These are phyloP conservation scores for Acanthopagrus latus DNA, from an alignment of 2,797 vertebrate species.

Conservation along the genomic window DNA sequence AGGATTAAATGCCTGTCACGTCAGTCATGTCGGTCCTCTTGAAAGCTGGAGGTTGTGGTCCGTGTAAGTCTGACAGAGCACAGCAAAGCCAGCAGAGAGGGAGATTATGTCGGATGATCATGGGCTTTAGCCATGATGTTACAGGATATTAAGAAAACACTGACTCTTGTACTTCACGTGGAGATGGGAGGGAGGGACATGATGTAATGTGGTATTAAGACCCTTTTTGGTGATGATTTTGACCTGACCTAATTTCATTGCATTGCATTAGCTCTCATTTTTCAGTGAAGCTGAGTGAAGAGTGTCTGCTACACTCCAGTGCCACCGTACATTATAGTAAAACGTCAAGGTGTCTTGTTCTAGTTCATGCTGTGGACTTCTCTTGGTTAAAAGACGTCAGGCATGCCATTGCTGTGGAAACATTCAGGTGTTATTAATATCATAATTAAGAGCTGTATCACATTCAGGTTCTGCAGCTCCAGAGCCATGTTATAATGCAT, in stretches of 20 bases:
- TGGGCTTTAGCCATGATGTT: conserved; percentile 19
- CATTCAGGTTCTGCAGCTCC: not conserved
- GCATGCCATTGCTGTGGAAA: not conserved
- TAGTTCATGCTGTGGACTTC: not conserved
- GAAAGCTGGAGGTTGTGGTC: conserved; percentile 14
- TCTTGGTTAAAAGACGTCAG: not conserved
- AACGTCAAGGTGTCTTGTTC: not conserved
- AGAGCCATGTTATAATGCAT: not conserved
- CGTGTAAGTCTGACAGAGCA: conserved; percentile 32
- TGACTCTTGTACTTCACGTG: not conserved
- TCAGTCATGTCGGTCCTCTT: conserved; percentile 14
- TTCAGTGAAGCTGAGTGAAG: not conserved
- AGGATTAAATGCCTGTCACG: conserved; percentile 51
- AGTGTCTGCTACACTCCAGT: not conserved
- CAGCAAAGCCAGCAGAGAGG: conserved; percentile 11
- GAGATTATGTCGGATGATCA: conserved; percentile 40
- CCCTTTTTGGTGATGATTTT: conserved; percentile 32
- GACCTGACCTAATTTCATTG: conserved; percentile 44
- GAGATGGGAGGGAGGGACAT: not conserved
- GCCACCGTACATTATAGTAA: not conserved
- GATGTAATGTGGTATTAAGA: conserved; percentile 47
- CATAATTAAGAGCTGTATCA: no score
- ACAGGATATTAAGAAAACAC: conserved; percentile 9
- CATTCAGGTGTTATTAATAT: not conserved
- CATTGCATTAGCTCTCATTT: conserved; percentile 8